Percentiles rank a stretch among this genome's conserved stretches.
Conservation (phyloP, 2,113 vertebrate species). For the Papio anubis region DNA sequence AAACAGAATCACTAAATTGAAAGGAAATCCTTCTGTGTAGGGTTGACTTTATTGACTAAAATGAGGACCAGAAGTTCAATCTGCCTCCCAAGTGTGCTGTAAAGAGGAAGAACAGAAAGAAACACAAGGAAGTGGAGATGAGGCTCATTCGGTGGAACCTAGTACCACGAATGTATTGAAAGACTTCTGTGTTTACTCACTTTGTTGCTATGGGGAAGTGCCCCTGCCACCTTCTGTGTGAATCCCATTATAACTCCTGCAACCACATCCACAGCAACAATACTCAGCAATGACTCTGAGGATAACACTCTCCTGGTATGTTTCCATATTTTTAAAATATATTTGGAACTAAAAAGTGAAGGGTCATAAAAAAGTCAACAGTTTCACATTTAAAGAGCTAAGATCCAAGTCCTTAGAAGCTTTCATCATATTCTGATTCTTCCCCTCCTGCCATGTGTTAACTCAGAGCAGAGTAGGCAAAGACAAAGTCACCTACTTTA, state of each 20-base stretch:
- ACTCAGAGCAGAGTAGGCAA: not conserved
- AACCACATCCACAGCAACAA: not conserved
- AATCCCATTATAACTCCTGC: not conserved
- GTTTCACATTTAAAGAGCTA: not conserved
- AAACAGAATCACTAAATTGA: not conserved
- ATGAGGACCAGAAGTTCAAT: constrained; percentile 1
- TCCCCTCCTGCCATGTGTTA: not conserved
- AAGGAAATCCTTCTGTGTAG: constrained; percentile 27
- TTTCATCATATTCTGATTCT: not conserved
- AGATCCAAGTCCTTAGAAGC: not conserved
- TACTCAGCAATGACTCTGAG: not conserved
- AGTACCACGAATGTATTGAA: not conserved
- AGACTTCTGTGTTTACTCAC: not conserved
- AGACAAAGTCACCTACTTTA: not conserved
- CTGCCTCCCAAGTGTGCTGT: not conserved
- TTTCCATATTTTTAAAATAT: not conserved
- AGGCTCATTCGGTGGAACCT: not conserved
- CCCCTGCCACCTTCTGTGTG: not conserved
- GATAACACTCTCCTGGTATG: not conserved
- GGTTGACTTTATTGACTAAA: not conserved
- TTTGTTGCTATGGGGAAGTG: not conserved
- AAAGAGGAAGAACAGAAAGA: not conserved
- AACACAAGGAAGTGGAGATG: not conserved
- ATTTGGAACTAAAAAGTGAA: not conserved
- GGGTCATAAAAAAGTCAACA: not conserved